Evolutionary conservation across 2,888 invertebrate genomes (phyloP).

Genomic region (Ophion slaviceki): DNA sequence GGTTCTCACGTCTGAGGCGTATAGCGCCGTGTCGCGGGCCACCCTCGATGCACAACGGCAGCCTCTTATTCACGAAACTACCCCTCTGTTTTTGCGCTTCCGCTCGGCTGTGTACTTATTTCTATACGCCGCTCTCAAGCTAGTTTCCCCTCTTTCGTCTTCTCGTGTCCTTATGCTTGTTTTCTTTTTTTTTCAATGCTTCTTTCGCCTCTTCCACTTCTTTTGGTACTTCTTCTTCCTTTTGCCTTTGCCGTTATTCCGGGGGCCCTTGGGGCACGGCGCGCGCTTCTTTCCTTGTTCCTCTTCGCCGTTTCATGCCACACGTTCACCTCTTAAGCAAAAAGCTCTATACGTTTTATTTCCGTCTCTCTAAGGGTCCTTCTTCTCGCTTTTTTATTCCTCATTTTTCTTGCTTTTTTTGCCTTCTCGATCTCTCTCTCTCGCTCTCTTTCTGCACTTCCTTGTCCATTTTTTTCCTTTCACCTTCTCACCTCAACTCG

Average conservation of each 20-base stretch:
- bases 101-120: conserved; percentile 46
- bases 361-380: conserved; percentile 6
- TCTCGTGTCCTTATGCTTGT: conserved; percentile 9
- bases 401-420: conserved; percentile 39
- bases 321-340: conserved; percentile 26
- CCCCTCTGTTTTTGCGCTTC: conserved; percentile 29
- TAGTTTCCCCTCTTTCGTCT: conserved; percentile 39
- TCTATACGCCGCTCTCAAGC: conserved; percentile 50
- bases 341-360: conserved; percentile 20
- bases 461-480: conserved; percentile 49
- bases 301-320: conserved; percentile 24
- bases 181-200: conserved; percentile 4
- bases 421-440: not conserved
- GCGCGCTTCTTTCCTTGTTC: conserved; percentile 41
- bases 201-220: conserved; percentile 7
- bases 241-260: conserved; percentile 25
- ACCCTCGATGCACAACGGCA: not conserved
- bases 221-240: conserved; percentile 49
- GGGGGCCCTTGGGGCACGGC: conserved; percentile 35
- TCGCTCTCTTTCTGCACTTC: not conserved
- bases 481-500: conserved; percentile 54
- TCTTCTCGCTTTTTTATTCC: conserved; percentile 32
- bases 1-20: conserved; percentile 60
- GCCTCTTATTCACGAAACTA: conserved; percentile 23
- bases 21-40: not conserved